Conservation (phyloP, 2,113 vertebrate species). For the Aspidoscelis tigris region DNA sequence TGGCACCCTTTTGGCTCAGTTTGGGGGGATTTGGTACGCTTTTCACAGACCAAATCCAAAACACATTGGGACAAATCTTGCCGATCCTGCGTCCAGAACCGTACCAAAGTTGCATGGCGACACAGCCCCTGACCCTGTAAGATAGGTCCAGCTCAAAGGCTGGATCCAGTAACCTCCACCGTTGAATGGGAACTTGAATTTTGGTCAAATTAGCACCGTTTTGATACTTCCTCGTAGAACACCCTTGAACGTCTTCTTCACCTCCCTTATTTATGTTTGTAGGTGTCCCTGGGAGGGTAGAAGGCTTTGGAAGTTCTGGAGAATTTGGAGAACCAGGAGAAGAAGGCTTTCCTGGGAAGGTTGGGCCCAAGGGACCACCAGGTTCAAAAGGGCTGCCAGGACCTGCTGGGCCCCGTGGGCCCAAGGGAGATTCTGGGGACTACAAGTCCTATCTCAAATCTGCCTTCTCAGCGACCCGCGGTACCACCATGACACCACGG, state of each 20-base stretch:
- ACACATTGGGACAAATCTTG: no score
- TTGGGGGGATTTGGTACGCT: no score
- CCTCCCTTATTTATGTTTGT: not conserved
- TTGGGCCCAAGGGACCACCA: slow-evolving; percentile 66
- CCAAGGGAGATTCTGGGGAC: slow-evolving; percentile 69
- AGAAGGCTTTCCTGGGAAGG: slow-evolving; percentile 75
- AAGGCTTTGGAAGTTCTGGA: slow-evolving; percentile 55
- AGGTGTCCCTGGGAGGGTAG: slow-evolving; percentile 71
- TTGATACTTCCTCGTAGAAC: rapidly evolving
- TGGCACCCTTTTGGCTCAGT: no score
- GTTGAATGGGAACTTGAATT: not conserved
- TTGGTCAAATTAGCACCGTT: no score
- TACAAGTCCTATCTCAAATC: slow-evolving; percentile 61
- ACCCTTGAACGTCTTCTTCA: not conserved
- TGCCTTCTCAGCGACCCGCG: slow-evolving; percentile 75
- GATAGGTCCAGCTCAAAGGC: not conserved
- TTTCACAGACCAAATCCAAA: no score
- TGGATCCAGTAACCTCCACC: not conserved
- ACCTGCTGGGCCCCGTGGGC: slow-evolving; percentile 53
- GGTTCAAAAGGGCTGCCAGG: slow-evolving; percentile 69
- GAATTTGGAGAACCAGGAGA: slow-evolving; percentile 72
- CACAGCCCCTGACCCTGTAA: not conserved
- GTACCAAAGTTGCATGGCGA: no score
- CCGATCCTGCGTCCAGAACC: no score
- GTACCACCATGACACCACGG: not conserved